Evolutionary conservation across 1,140 invertebrate species (phyloP).

Genomic region (Aradophagus sp.): DNA sequence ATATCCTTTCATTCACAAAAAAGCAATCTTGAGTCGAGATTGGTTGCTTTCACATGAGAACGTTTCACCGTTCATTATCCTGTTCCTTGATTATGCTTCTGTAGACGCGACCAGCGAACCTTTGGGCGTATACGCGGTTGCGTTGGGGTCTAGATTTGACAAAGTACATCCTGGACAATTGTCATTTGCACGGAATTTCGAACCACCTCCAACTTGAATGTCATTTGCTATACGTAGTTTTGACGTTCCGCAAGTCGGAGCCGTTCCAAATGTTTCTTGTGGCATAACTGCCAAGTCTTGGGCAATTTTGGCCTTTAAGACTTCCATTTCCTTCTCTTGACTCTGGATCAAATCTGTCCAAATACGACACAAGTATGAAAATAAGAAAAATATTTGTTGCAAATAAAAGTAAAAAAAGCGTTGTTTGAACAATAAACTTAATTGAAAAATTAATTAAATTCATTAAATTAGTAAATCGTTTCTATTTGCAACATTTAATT

Average conservation of each 20-base stretch:
- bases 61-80: background rate
- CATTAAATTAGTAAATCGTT: too few species aligned
- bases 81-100: constrained; percentile 73
- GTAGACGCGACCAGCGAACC: constrained; percentile 77
- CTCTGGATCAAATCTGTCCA: constrained; percentile 81
- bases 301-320: constrained; percentile 91
- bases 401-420: too few species aligned
- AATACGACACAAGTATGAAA: constrained; percentile 13
- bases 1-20: constrained; percentile 24
- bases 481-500: too few species aligned
- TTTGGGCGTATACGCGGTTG: constrained; percentile 92
- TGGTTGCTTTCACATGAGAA: background rate
- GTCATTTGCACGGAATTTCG: constrained; percentile 71
- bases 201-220: constrained; percentile 65
- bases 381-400: too few species aligned
- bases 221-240: constrained; percentile 77
- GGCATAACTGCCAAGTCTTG: constrained; percentile 95
- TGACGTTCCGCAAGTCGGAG: constrained; percentile 74
- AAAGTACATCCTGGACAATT: constrained; percentile 74
- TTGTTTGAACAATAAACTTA: too few species aligned
- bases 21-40: constrained; percentile 30
- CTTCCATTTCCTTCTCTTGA: constrained; percentile 92
- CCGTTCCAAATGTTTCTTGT: constrained; percentile 78
- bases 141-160: constrained; percentile 92
- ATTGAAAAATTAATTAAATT: too few species aligned